These are phyloP conservation scores for Ctenomys sociabilis DNA, from an alignment of 2,113 vertebrate genomes.

Conservation along the genomic window DNA sequence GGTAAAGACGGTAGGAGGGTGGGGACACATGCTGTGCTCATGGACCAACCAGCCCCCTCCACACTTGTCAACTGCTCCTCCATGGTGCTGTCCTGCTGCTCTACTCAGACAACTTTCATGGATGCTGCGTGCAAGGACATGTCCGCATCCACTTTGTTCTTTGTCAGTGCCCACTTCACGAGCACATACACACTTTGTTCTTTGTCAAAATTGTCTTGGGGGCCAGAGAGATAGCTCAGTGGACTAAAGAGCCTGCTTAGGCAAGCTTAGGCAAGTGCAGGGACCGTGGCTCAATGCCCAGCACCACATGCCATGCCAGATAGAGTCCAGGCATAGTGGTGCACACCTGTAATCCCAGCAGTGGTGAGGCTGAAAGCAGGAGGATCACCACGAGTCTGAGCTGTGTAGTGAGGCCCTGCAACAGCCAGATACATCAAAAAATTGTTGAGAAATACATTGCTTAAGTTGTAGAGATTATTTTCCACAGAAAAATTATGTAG, in stretches of 20 bases:
- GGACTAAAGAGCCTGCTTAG: no score
- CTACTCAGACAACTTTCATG: background rate
- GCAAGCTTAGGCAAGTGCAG: no score
- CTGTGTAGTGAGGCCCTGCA: no score
- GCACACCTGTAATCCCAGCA: no score
- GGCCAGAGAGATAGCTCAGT: no score
- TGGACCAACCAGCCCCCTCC: background rate
- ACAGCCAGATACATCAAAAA: background rate
- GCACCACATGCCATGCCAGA: no score
- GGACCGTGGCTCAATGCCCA: no score
- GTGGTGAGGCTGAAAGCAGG: no score
- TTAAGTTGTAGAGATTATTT: conserved; percentile 7
- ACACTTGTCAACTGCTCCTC: background rate
- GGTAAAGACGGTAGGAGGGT: background rate
- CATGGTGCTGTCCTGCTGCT: background rate
- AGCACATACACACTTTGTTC: background rate
- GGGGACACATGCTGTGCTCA: background rate
- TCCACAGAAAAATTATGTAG: background rate
- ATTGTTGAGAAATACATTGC: background rate
- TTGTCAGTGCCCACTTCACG: background rate
- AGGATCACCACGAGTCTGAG: no score
- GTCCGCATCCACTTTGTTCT: background rate
- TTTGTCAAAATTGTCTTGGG: background rate
- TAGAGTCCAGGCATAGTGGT: no score
- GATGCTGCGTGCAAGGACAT: background rate